phyloP scores from a whole-genome alignment of 1,140 invertebrate genomes.

The Radopholus similis region DNA sequence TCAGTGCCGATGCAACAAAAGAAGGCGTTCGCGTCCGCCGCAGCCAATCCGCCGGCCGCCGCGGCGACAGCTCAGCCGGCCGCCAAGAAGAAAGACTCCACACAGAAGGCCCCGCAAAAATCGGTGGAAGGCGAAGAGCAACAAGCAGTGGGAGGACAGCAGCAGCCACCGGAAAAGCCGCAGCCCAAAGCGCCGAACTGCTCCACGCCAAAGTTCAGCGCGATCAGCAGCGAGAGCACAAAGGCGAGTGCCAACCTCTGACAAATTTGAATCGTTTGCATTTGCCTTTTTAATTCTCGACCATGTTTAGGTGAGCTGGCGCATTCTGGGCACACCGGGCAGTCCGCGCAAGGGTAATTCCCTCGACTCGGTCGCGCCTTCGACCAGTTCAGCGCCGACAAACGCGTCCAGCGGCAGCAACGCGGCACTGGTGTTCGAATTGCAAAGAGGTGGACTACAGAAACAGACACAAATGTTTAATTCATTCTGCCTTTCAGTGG shows the following conservation, averaged over 20 bases:
- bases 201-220: conserved; percentile 23
- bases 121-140: conserved; percentile 1
- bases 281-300: too few relatives aligned
- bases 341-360: not conserved
- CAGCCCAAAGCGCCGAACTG: conserved; percentile 18
- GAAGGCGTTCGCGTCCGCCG: not conserved
- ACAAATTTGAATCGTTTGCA: too few relatives aligned
- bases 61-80: not conserved
- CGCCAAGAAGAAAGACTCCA: conserved; percentile 8
- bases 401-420: not conserved
- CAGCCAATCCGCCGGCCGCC: not conserved
- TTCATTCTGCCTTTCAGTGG: too few relatives aligned
- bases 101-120: not conserved
- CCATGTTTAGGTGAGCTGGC: too few relatives aligned
- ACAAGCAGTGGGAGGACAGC: not conserved
- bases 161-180: not conserved
- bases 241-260: too few relatives aligned
- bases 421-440: conserved; percentile 42
- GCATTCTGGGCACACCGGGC: not conserved
- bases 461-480: too few relatives aligned
- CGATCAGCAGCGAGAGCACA: conserved; percentile 22
- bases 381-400: not conserved
- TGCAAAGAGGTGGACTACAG: too few relatives aligned
- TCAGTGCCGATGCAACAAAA: too few relatives aligned
- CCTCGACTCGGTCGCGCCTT: not conserved